Percentiles rank a stretch among this genome's conserved stretches.
These are phyloP conservation scores for Psilanteris sp. DNA, from an alignment of 1,140 invertebrate species.

Conservation along the genomic window DNA sequence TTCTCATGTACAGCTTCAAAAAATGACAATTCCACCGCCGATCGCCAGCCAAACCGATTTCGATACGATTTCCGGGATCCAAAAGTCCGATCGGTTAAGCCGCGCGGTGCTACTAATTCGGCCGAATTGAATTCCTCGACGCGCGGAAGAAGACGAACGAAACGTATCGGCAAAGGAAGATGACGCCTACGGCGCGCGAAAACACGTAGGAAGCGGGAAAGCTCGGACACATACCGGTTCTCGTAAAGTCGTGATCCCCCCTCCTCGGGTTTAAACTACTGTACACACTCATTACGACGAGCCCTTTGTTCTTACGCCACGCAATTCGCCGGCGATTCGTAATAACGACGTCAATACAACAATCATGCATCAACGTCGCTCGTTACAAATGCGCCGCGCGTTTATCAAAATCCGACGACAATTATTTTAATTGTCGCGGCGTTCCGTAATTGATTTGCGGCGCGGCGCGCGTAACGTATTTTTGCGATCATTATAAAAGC, in stretches of 20 bases:
- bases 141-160: background rate
- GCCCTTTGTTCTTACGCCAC: constrained; percentile 61
- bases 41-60: no score
- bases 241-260: constrained; percentile 70
- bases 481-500: constrained; percentile 32
- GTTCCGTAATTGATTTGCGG: constrained; percentile 26
- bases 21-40: no score
- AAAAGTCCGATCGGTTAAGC: no score
- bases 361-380: constrained; percentile 40
- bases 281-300: constrained; percentile 71
- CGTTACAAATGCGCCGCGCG: constrained; percentile 20
- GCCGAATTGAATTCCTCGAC: background rate
- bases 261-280: constrained; percentile 66
- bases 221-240: constrained; percentile 71
- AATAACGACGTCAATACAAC: constrained; percentile 36
- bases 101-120: no score
- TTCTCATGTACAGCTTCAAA: no score
- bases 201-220: constrained; percentile 63
- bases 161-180: constrained; percentile 34
- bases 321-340: constrained; percentile 60
- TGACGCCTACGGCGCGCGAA: constrained; percentile 46
- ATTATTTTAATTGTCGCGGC: constrained; percentile 41
- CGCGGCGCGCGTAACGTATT: constrained; percentile 5
- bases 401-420: constrained; percentile 39
- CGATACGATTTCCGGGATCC: no score